Conservation (phyloP, 2,113 vertebrate species). For the Uropsilus gracilis region DNA sequence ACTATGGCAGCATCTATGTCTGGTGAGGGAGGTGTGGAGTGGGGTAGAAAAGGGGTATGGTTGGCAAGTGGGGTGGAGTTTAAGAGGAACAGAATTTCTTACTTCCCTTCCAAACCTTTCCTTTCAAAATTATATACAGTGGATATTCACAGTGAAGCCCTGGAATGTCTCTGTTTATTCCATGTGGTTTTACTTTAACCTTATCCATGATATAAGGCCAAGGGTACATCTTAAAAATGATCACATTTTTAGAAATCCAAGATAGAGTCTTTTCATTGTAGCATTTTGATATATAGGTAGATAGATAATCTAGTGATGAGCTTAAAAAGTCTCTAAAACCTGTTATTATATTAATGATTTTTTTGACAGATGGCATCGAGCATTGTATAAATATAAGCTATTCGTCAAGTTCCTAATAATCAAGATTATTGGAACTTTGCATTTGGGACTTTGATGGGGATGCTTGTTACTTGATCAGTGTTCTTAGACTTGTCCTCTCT, state of each 20-base stretch:
- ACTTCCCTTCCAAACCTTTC: not conserved
- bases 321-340: not conserved
- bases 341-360: not conserved
- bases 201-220: not conserved
- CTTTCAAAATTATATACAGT: not conserved
- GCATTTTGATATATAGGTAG: not conserved
- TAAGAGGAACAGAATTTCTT: not conserved
- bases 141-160: fast-evolving
- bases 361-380: not conserved
- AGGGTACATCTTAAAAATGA: not conserved
- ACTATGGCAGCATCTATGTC: no score
- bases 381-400: not conserved
- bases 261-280: not conserved
- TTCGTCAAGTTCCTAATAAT: not conserved
- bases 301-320: not conserved
- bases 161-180: not conserved
- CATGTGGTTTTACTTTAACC: not conserved
- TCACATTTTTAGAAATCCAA: not conserved
- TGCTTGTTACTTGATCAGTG: not conserved
- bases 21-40: fast-evolving
- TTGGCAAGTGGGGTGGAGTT: fast-evolving
- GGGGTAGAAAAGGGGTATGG: not conserved
- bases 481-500: not conserved
- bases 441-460: not conserved
- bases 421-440: not conserved